phyloP scores from a whole-genome alignment of 2,113 vertebrate species.

The Recurvirostra avosetta region DNA sequence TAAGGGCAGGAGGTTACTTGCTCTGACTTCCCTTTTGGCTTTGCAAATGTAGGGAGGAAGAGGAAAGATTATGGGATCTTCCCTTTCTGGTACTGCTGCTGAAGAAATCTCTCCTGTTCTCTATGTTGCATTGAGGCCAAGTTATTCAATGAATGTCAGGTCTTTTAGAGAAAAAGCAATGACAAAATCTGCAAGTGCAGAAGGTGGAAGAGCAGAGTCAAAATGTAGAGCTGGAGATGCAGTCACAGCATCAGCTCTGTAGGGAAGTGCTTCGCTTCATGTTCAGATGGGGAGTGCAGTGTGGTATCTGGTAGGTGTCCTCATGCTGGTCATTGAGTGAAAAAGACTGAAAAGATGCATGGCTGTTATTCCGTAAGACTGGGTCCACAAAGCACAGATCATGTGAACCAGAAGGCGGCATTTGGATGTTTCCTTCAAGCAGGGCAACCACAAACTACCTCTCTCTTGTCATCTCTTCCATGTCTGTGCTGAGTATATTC shows the following conservation, averaged over 20 bases:
- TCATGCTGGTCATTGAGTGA: neutral
- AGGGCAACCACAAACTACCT: neutral
- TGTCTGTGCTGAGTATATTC: neutral
- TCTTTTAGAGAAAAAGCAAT: neutral
- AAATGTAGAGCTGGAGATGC: neutral
- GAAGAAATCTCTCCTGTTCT: neutral
- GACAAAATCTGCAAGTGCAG: neutral
- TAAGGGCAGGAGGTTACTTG: neutral
- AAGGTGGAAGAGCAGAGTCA: neutral
- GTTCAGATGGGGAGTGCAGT: neutral
- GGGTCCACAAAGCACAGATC: neutral
- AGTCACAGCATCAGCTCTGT: neutral
- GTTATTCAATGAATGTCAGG: neutral
- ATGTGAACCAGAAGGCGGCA: fast-evolving
- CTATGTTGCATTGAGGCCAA: fast-evolving
- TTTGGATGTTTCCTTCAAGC: neutral
- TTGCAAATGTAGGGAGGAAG: neutral
- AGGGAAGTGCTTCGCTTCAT: neutral
- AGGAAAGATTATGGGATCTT: neutral
- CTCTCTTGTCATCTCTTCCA: neutral
- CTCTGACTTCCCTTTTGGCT: neutral
- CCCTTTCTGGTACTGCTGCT: neutral
- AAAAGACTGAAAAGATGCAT: neutral
- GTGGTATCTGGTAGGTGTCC: neutral
- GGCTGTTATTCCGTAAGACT: neutral